Percentiles rank a stretch among this genome's conserved stretches.
These are phyloP conservation scores for Carterocephalus palaemon DNA, from an alignment of 2,888 invertebrate species.

Conservation along the genomic window DNA sequence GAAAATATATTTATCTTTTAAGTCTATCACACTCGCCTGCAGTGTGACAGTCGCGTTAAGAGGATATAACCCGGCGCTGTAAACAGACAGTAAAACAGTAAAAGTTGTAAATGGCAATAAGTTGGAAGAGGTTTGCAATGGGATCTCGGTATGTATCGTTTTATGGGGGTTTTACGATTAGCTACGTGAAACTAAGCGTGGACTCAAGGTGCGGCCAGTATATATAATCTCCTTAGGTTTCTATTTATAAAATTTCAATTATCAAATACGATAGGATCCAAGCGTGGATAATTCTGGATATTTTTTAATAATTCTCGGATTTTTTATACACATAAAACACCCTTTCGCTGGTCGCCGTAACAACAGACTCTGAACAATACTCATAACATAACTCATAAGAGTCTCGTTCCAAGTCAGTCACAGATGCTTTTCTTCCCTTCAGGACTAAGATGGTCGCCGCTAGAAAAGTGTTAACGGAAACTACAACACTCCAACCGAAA, in stretches of 20 bases:
- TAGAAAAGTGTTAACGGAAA: too few relatives aligned
- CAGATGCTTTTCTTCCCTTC: too few relatives aligned
- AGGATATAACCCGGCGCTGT: slow-evolving; percentile 45
- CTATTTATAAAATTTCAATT: slow-evolving; percentile 3
- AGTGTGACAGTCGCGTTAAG: slow-evolving; percentile 35
- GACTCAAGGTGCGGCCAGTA: slow-evolving; percentile 8
- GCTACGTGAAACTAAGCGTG: slow-evolving; percentile 20
- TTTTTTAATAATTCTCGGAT: too few relatives aligned
- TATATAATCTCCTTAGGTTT: slow-evolving; percentile 13
- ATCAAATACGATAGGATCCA: background rate
- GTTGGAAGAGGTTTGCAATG: slow-evolving; percentile 42
- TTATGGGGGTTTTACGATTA: slow-evolving; percentile 61
- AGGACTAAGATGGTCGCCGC: too few relatives aligned
- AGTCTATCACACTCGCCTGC: background rate
- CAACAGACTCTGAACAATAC: too few relatives aligned
- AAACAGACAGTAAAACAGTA: slow-evolving; percentile 45
- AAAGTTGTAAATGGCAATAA: slow-evolving; percentile 45
- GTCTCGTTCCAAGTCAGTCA: too few relatives aligned
- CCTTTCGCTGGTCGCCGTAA: too few relatives aligned
- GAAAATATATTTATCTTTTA: too few relatives aligned
- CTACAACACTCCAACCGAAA: too few relatives aligned
- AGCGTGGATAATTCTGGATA: too few relatives aligned
- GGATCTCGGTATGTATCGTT: slow-evolving; percentile 54
- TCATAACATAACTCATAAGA: too few relatives aligned
- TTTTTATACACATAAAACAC: too few relatives aligned